Base-by-base conservation (phyloP, 2,797 vertebrate species). In the Lycodopsis pacificus region DNA sequence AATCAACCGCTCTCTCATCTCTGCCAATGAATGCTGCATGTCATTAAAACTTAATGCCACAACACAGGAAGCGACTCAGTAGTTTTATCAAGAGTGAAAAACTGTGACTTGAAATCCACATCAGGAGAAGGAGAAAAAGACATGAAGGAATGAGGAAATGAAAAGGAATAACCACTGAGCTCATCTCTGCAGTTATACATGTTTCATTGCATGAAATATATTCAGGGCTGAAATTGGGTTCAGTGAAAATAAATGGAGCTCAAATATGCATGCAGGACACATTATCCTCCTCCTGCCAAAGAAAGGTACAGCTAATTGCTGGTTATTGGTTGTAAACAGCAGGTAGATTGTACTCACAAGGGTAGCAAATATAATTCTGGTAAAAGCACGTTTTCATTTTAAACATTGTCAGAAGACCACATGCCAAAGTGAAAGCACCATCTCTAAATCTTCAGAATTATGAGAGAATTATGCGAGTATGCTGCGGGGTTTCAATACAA, bases 11-110 rank as follows among this genome's bases (percentile, higher is more conserved):
- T 65, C 75, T 91, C 87, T 87, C 86, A 90, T 90, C 88, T 89
- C 84, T 85, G 81, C 91, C 90, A 92, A 80, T 86, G 87, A 91
- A 87, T 76, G 70, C 82, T 79, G 86, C 77, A 83, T 88, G 75
- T 76, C 82, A 91, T 94, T 91, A 92, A 93, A 93, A 89, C 77
- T 78, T 89, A 82, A 92, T 83, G 87, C 63, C 80, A 82, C 84
- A 88, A 88, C 84, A 90, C 71, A 86, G 76, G 76, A 81, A 81
- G 73, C 61, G 34, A 80, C 87, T 87, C 74, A 67, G 72, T 87
- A 76, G 85, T 86, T 85, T 83, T 82, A 88, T 89, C 73, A 88
- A 82, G 68, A 88, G 78, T 75, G 77, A 86, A 76, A 84, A 83
- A 77, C n/a, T 85, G 84, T 77, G 83, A 80, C 71, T 89, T 76